phyloP scores from a whole-genome alignment of 2,888 invertebrate genomes.

The Platycnemis pennipes region DNA sequence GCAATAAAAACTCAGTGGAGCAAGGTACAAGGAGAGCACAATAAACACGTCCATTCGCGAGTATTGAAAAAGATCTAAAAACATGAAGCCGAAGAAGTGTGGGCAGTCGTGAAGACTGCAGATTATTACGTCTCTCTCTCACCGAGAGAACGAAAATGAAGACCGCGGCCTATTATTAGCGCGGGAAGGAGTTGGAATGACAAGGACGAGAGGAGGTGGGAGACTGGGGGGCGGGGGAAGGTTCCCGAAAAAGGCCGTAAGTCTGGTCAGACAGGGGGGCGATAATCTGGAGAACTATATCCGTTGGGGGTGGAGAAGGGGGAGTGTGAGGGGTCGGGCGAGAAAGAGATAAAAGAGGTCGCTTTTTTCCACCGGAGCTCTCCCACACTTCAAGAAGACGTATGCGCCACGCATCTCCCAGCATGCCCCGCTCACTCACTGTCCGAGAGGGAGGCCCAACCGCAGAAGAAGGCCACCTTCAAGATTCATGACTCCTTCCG shows the following conservation, averaged over 20 bases:
- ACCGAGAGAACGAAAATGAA: no score
- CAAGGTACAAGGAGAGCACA: background rate
- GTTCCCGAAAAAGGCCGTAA: constrained; percentile 30
- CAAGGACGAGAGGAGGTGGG: background rate
- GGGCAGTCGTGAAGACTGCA: background rate
- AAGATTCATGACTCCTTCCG: background rate
- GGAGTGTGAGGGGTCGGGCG: no score
- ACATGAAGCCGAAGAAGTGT: background rate
- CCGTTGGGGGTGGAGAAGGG: background rate
- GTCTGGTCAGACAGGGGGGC: background rate
- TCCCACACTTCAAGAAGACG: no score
- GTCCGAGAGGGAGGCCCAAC: background rate
- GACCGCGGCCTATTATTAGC: background rate
- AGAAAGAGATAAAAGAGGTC: background rate
- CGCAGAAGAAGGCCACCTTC: background rate
- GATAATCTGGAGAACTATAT: constrained; percentile 41
- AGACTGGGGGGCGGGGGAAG: background rate
- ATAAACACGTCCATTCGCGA: background rate
- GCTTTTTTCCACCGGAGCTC: constrained; percentile 1
- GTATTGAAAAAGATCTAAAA: background rate
- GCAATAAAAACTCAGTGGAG: background rate
- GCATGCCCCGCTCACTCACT: background rate
- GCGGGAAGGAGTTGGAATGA: background rate
- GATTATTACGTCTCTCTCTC: background rate
- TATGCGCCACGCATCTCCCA: constrained; percentile 34